A percentile compares a stretch with the other conserved stretches of the same genome.
phyloP scores from a whole-genome alignment of 2,888 invertebrate species.

The Rhaphigaster nebulosa region DNA sequence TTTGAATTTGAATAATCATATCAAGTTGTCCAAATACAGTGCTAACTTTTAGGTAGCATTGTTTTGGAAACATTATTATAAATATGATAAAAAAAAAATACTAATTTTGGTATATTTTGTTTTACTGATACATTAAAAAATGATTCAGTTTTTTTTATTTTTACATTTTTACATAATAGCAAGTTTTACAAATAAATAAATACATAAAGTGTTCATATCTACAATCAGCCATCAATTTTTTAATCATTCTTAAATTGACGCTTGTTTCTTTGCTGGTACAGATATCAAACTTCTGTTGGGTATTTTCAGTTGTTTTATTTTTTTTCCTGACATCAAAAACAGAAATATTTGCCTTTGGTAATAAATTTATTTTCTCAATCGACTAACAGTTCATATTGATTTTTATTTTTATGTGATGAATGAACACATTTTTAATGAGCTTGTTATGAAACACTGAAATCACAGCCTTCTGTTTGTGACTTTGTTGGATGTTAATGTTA shows the following conservation, averaged over 20 bases:
- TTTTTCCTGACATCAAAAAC: background rate
- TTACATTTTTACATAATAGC: slow-evolving; percentile 1
- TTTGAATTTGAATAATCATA: no score
- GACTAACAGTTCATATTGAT: background rate
- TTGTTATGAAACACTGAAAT: slow-evolving; percentile 52
- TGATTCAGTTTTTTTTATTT: background rate
- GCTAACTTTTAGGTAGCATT: no score
- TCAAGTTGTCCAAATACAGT: no score
- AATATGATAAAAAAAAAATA: background rate
- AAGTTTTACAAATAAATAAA: slow-evolving; percentile 32
- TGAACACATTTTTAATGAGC: slow-evolving; percentile 56
- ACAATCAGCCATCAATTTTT: background rate
- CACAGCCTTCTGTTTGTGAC: slow-evolving; percentile 62
- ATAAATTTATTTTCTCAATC: background rate
- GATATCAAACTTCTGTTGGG: background rate
- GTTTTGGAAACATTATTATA: background rate
- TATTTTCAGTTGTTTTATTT: background rate
- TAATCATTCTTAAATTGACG: slow-evolving; percentile 15
- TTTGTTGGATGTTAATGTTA: background rate
- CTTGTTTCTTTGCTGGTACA: background rate
- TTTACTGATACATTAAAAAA: background rate
- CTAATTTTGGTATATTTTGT: background rate
- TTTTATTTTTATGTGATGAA: background rate
- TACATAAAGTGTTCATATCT: slow-evolving; percentile 3
- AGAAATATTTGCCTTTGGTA: background rate